Conservation (phyloP, 2,113 vertebrate genomes). For the Nanger granti region DNA sequence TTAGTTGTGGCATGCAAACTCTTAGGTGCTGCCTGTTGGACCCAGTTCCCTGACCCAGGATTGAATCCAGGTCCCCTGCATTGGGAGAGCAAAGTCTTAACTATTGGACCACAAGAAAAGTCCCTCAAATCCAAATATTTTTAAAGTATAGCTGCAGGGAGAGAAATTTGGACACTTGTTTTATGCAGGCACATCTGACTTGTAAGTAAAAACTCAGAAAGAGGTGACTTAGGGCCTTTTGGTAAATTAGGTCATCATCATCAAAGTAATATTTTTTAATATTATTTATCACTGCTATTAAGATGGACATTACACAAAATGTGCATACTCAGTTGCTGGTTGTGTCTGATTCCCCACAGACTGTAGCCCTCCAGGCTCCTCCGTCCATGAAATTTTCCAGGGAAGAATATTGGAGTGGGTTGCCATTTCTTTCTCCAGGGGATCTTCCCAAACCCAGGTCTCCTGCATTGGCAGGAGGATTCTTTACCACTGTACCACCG, state of each 20-base stretch:
- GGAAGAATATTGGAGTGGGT: neutral
- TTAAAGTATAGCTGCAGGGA: neutral
- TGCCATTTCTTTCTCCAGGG: neutral
- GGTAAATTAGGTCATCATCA: neutral
- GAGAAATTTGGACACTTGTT: neutral
- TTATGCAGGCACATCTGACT: neutral
- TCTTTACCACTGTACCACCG: neutral
- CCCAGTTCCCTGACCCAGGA: neutral
- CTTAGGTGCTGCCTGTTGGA: neutral
- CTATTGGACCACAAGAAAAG: neutral
- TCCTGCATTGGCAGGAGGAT: neutral
- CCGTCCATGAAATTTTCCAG: neutral
- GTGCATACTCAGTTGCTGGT: neutral
- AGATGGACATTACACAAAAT: neutral
- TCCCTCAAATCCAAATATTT: neutral
- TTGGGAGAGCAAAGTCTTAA: neutral
- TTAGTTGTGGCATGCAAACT: neutral
- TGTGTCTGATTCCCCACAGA: neutral
- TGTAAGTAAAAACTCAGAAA: conserved; percentile 14
- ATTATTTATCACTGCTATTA: conserved; percentile 2
- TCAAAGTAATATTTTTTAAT: conserved; percentile 1
- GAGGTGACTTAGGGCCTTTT: neutral
- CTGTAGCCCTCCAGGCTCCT: neutral
- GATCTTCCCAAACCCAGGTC: neutral
- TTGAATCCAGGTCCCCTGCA: neutral